phyloP scores from a whole-genome alignment of 2,888 invertebrate species.

The Tolmerus cingulatus region DNA sequence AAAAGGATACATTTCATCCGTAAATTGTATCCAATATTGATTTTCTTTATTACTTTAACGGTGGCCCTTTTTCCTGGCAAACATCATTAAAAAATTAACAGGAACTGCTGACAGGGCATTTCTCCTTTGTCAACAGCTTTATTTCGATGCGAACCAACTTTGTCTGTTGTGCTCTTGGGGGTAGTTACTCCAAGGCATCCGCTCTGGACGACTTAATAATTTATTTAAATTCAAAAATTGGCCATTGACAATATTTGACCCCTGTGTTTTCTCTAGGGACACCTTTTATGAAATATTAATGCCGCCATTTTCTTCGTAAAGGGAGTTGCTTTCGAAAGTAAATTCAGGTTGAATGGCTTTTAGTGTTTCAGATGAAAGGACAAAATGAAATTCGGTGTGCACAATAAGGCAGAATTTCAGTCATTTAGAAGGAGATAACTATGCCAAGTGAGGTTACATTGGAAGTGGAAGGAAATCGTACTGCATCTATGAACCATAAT shows the following conservation, averaged over 20 bases:
- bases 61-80: not conserved
- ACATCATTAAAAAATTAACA: constrained; percentile 23
- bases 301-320: not conserved
- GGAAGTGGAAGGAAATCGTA: not conserved
- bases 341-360: not conserved
- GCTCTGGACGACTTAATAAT: not conserved
- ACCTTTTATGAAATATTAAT: constrained; percentile 9
- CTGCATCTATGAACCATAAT: not conserved
- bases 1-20: not conserved
- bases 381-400: not conserved
- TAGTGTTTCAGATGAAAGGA: not conserved
- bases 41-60: constrained; percentile 7
- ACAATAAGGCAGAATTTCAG: not conserved
- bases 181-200: not conserved
- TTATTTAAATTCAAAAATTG: constrained; percentile 29
- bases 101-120: not conserved
- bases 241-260: constrained; percentile 26
- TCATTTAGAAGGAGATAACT: not conserved
- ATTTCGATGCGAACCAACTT: not conserved
- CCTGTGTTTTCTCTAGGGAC: not conserved
- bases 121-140: constrained; percentile 20
- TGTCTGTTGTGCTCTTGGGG: not conserved
- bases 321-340: not conserved
- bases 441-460: not conserved
- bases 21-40: constrained; percentile 17